Conservation (phyloP, 2,113 vertebrate species). For the Tragelaphus scriptus region DNA sequence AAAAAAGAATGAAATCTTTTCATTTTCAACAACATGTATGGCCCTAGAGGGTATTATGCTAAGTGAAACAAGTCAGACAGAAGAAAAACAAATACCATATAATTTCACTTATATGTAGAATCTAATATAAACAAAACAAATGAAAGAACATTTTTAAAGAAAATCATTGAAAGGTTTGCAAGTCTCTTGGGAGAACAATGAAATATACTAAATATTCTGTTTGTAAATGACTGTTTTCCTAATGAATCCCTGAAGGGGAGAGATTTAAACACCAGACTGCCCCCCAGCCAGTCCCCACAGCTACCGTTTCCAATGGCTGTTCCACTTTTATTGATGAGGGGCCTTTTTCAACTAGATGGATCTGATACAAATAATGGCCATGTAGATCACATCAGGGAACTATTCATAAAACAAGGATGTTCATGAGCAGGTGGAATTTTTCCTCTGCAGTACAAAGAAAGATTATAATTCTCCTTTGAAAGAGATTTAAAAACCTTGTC, state of each 20-base stretch:
- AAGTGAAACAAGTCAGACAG: background rate
- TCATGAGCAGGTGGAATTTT: background rate
- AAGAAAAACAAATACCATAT: background rate
- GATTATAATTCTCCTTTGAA: conserved; percentile 21
- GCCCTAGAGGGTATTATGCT: background rate
- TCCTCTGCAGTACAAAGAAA: background rate
- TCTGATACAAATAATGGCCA: background rate
- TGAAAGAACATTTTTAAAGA: background rate
- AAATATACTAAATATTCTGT: background rate
- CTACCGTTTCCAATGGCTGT: background rate
- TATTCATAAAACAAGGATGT: conserved; percentile 33
- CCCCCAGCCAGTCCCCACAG: background rate
- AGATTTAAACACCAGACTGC: background rate
- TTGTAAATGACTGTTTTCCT: conserved; percentile 32
- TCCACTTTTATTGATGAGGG: background rate
- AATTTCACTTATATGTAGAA: background rate
- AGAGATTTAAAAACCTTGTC: background rate
- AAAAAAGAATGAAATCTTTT: background rate
- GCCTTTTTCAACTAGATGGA: background rate
- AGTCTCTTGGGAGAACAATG: background rate
- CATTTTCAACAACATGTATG: background rate
- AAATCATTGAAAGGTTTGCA: background rate
- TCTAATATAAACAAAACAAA: background rate
- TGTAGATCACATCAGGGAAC: conserved; percentile 17
- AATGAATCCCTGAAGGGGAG: background rate